A percentile compares a stretch with the other conserved stretches of the same genome.
Conservation (phyloP, 2,888 invertebrate species). For the Metacarcinus magister region DNA sequence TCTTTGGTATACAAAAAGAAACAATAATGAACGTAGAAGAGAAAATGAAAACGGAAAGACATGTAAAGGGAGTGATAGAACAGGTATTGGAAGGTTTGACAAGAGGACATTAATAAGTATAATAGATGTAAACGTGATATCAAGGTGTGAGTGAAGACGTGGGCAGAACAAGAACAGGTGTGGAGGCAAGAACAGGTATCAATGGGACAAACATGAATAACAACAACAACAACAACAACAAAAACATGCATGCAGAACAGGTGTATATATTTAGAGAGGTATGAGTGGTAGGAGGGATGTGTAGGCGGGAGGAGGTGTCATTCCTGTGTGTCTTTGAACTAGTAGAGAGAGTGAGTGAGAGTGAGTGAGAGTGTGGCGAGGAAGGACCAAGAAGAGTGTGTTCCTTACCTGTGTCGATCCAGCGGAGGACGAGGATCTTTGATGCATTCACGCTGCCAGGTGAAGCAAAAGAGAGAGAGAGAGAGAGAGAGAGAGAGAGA, state of each 20-base stretch:
- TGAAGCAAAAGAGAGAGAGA: not conserved
- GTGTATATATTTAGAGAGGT: not conserved
- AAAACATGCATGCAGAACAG: not conserved
- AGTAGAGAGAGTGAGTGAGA: constrained; percentile 18
- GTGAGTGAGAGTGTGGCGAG: constrained; percentile 29
- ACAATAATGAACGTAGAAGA: not conserved
- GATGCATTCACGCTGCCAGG: not conserved
- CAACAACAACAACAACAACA: not conserved
- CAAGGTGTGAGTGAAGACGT: not conserved
- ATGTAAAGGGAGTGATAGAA: no score
- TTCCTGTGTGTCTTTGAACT: no score
- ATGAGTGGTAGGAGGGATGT: not conserved
- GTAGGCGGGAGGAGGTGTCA: no score
- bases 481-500: constrained; percentile 48
- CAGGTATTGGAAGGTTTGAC: not conserved
- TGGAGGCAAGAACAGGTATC: no score
- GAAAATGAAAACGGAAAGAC: not conserved
- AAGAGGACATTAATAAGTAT: not conserved
- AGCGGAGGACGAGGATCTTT: not conserved
- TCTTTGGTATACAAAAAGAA: no score
- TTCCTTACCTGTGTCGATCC: constrained; percentile 11
- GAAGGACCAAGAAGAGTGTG: not conserved
- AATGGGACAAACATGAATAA: not conserved
- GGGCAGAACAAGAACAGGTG: no score
- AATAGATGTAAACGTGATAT: not conserved